phyloP scores from a whole-genome alignment of 1,140 invertebrate species.

The Bombus waltoni region DNA sequence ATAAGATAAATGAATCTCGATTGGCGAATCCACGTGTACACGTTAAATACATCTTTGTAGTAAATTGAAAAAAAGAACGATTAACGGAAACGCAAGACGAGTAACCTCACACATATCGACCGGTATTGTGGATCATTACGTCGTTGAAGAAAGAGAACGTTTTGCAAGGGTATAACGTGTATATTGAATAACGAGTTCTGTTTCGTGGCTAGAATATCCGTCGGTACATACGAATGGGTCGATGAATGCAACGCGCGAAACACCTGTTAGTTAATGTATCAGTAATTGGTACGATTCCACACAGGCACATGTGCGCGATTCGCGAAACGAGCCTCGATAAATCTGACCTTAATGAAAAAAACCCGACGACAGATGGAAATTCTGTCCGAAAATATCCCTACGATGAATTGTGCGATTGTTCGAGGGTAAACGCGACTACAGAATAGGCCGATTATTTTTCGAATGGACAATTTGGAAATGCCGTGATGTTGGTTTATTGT shows the following conservation, averaged over 20 bases:
- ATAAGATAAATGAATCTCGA: too few species aligned
- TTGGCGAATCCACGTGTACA: too few species aligned
- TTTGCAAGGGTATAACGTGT: not conserved
- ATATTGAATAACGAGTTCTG: slow-evolving; percentile 53
- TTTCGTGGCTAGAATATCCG: slow-evolving; percentile 7
- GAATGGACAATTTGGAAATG: not conserved
- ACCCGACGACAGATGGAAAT: not conserved
- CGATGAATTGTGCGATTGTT: not conserved
- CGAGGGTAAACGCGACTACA: not conserved
- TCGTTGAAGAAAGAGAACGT: too few species aligned
- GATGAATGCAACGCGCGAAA: slow-evolving; percentile 17
- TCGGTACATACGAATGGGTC: slow-evolving; percentile 40
- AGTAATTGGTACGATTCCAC: not conserved
- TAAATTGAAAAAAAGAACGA: too few species aligned
- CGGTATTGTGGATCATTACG: too few species aligned
- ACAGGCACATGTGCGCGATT: not conserved
- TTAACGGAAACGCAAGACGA: too few species aligned
- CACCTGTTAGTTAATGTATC: slow-evolving; percentile 29
- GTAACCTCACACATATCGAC: too few species aligned
- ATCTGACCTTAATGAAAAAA: not conserved
- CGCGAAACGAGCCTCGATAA: not conserved
- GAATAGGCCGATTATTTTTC: not conserved
- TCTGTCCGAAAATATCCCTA: not conserved
- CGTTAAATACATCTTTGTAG: too few species aligned
- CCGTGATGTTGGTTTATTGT: not conserved